Evolutionary conservation across 2,797 vertebrate species (phyloP), one percentile per base, ranked within the genome.

Genomic region (Hipposideros larvatus): DNA sequence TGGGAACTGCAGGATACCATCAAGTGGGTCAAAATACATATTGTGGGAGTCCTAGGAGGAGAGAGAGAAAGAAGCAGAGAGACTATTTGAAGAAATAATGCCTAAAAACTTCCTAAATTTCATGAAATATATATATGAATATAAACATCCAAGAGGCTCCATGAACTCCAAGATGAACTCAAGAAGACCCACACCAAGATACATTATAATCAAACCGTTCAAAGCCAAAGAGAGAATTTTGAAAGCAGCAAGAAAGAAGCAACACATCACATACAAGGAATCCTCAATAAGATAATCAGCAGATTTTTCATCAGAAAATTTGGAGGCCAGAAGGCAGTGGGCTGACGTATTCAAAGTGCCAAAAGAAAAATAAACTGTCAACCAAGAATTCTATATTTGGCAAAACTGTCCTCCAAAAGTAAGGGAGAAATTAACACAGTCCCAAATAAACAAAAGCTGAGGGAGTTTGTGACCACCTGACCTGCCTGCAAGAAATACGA

Each of bases 271-370:
- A 59, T 51, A 59, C 14, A 66, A 51, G 24, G 41, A 3, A 66
- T 59, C 51, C 59, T 85, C 24, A 68, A 43, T 48, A 68, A 77
- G 34, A 85, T 68, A 37, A 57, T 34, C n/a, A 55, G 19, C 48
- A 51, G 14, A 68, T 85, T 78, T 92, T 61, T 77, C 61, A 92
- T 57, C 28, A 85, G 70, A 84, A 85, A 68, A 68, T 11, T 75
- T 57, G 22, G 71, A 86, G 24, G 71, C 31, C 61, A 68, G 71
- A 77, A 59, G 22, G 31, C 66, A 71, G 53, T 61, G 41, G 55
- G 41, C 22, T 71, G 31, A 59, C 61, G 37, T 51, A 82, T 37
- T 71, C 34, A 57, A 85, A 75, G 37, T 65, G 46, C 57, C 84
- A 57, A 65, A 37, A 68, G 5, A 66, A 66, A 15, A 51, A 84